Evolutionary conservation across 1,140 invertebrate genomes (phyloP).

Genomic region (Aradophagus sp.): DNA sequence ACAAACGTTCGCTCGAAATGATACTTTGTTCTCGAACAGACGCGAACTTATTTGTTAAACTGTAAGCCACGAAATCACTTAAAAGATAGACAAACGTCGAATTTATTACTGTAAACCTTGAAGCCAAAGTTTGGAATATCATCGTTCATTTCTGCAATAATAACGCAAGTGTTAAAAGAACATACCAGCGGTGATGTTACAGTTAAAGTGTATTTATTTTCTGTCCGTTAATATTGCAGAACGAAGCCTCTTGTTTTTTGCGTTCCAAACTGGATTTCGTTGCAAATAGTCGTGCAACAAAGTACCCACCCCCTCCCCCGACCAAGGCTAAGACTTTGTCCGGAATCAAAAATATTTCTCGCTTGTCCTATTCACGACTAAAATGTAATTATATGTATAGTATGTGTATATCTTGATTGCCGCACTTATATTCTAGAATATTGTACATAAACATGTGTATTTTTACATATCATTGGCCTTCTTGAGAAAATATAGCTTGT

Average conservation of each 20-base stretch:
- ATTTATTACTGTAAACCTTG: too few relatives aligned
- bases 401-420: slow-evolving; percentile 73
- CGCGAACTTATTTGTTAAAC: too few relatives aligned
- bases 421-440: slow-evolving; percentile 72
- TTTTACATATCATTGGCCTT: slow-evolving; percentile 74
- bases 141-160: too few relatives aligned
- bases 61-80: too few relatives aligned
- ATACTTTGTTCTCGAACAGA: too few relatives aligned
- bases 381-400: slow-evolving; percentile 71
- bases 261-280: slow-evolving; percentile 12
- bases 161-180: too few relatives aligned
- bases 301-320: slow-evolving; percentile 13
- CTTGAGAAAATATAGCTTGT: slow-evolving; percentile 69
- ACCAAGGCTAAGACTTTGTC: slow-evolving; percentile 35
- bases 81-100: too few relatives aligned
- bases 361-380: slow-evolving; percentile 53
- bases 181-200: too few relatives aligned
- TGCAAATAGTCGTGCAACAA: slow-evolving; percentile 19
- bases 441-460: slow-evolving; percentile 74
- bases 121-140: too few relatives aligned
- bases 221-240: slow-evolving; percentile 13
- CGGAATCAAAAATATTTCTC: slow-evolving; percentile 37
- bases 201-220: too few relatives aligned
- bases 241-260: slow-evolving; percentile 9
- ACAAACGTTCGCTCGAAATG: too few relatives aligned